These are phyloP conservation scores for Mongoloraphidia duomilia DNA, from an alignment of 2,888 invertebrate species.

Conservation along the genomic window DNA sequence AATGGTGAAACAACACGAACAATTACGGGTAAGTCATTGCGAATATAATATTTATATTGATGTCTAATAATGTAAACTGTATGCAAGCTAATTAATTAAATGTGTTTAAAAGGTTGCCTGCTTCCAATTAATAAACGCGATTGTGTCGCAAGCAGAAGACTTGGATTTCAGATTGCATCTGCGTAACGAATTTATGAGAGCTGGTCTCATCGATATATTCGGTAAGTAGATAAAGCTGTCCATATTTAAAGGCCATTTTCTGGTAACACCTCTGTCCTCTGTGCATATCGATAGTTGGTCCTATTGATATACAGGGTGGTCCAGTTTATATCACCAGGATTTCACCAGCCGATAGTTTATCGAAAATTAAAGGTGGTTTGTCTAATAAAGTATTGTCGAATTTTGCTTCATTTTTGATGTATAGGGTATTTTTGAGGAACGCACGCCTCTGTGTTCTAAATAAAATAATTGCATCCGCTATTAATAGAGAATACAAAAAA, in stretches of 20 bases:
- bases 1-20: slow-evolving; percentile 49
- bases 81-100: neutral
- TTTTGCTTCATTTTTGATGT: too few species aligned
- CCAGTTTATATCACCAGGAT: too few species aligned
- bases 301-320: too few species aligned
- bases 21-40: slow-evolving; percentile 45
- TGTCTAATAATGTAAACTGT: neutral
- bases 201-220: slow-evolving; percentile 74
- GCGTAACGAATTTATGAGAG: slow-evolving; percentile 89
- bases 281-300: too few species aligned
- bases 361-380: too few species aligned
- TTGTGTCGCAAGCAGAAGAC: slow-evolving; percentile 77
- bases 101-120: slow-evolving; percentile 50
- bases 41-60: neutral
- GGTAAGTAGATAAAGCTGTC: slow-evolving; percentile 28
- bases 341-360: too few species aligned
- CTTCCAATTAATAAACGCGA: slow-evolving; percentile 87
- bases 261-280: too few species aligned
- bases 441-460: too few species aligned
- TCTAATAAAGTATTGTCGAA: too few species aligned
- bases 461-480: too few species aligned
- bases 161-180: slow-evolving; percentile 87
- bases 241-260: neutral
- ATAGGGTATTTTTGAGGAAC: too few species aligned
- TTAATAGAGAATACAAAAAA: too few species aligned